Base-by-base conservation (phyloP, 2,797 vertebrate genomes). In the Enteromius radiatus region DNA sequence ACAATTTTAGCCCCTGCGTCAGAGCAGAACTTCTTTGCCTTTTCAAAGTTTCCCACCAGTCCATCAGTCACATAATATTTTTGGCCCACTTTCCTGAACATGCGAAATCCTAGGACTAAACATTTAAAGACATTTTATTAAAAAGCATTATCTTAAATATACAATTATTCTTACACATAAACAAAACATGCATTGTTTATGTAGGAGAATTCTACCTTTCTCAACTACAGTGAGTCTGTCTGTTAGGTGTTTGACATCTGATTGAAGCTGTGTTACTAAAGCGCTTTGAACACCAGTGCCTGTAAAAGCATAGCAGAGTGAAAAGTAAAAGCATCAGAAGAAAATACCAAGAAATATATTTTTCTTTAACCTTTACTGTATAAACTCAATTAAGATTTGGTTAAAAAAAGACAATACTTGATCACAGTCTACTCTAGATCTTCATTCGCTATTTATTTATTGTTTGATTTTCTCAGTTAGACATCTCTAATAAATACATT, bases 61-160 rank as follows among this genome's bases (percentile, higher is more conserved):
- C 74, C 78, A 63, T 84, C 1, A 0, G 59, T 59, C 23, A 81
- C 78, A 9, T 59, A 86, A 76, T 64, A 86, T 52, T 78, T 86
- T 19, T 68, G 31, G n/a, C 78, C 78, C 15, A 69, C 49, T 52
- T 61, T 84, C 28, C 12, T 59, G 10, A 43, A 61, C 1, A 43
- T 2, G 11, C 0, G 1, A 23, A 81, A 83, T 33, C 52, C 56
- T 28, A 78, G 33, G 17, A 52, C 82, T 84, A n/a, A 71, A 28
- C 59, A 15, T 17, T 61, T 28, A 6, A 4, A 11, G 1, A 1
- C 36, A 8, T 7, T 23, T 56, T 56, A n/a, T 54, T 54, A 7
- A 15, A 63, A 17, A 63, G 31, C 45, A 68, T 80, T 45, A 69
- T 12, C 38, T 61, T 43, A 45, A 0, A 61, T 56, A 45, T 31